Percentiles rank a stretch among this genome's conserved stretches.
Conservation (phyloP, 2,888 invertebrate species). For the Heliconius sara region DNA sequence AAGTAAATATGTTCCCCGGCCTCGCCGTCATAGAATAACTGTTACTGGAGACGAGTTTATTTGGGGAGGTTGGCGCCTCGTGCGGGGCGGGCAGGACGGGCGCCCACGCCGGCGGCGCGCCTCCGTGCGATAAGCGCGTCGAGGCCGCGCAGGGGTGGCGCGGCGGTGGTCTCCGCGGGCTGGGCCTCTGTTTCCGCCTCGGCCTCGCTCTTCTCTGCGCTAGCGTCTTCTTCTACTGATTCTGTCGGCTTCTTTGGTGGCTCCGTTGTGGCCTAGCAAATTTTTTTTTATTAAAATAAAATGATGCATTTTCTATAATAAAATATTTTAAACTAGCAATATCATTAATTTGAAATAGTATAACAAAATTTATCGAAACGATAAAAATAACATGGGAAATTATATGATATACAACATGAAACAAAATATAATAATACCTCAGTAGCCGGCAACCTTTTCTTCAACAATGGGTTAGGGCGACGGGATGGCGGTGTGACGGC, state of each 20-base stretch:
- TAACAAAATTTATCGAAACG: neutral
- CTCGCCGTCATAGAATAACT: slow-evolving; percentile 13
- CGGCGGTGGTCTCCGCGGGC: slow-evolving; percentile 76
- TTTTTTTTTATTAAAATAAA: neutral
- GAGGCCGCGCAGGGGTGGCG: slow-evolving; percentile 85
- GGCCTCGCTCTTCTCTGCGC: slow-evolving; percentile 70
- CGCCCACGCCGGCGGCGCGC: slow-evolving; percentile 78
- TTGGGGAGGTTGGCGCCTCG: slow-evolving; percentile 60
- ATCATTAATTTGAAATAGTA: neutral
- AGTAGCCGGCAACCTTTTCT: slow-evolving; percentile 78
- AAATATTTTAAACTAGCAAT: neutral
- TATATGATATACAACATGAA: neutral
- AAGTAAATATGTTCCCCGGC: slow-evolving; percentile 49
- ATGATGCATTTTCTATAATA: neutral
- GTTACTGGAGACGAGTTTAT: slow-evolving; percentile 50
- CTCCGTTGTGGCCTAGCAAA: slow-evolving; percentile 69
- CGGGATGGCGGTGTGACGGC: slow-evolving; percentile 80
- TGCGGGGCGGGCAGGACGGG: slow-evolving; percentile 66
- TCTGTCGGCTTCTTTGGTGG: slow-evolving; percentile 70
- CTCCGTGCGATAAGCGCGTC: slow-evolving; percentile 88
- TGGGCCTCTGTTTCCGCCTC: slow-evolving; percentile 67
- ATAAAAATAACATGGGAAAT: neutral
- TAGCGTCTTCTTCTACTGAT: slow-evolving; percentile 73
- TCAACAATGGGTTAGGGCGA: slow-evolving; percentile 82
- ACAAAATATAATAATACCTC: slow-evolving; percentile 59